Conservation (phyloP, 2,797 vertebrate genomes). For the Microctenopoma steveboyesi region DNA sequence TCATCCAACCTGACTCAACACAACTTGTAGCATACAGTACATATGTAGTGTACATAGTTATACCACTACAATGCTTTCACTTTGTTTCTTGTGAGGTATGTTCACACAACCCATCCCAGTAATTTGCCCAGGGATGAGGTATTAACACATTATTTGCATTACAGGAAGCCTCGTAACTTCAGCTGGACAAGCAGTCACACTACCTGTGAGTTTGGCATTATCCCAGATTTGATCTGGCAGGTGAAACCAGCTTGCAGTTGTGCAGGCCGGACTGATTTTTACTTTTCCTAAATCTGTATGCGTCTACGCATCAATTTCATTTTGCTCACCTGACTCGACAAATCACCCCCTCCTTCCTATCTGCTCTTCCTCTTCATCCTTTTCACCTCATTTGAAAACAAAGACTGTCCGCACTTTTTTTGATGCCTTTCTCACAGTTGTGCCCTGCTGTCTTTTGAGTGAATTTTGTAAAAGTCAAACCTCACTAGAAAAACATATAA, state of each 20-base stretch:
- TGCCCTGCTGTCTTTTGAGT: not conserved
- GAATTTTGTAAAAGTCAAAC: slow-evolving; percentile 18
- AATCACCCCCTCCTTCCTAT: not conserved
- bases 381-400: not conserved
- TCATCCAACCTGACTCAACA: no score
- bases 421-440: slow-evolving; percentile 1
- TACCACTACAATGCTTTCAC: not conserved
- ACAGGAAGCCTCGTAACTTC: slow-evolving; percentile 55
- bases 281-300: not conserved
- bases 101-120: slow-evolving; percentile 35
- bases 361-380: not conserved
- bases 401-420: not conserved
- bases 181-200: slow-evolving; percentile 58
- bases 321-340: slow-evolving; percentile 10
- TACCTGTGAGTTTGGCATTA: slow-evolving; percentile 71
- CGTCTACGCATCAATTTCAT: slow-evolving; percentile 11
- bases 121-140: slow-evolving; percentile 43
- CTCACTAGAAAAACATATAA: slow-evolving; percentile 33
- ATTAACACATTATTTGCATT: no score
- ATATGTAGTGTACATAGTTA: no score
- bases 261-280: slow-evolving; percentile 34
- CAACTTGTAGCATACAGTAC: not conserved
- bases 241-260: slow-evolving; percentile 55
- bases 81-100: slow-evolving; percentile 31
- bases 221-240: slow-evolving; percentile 73